These are phyloP conservation scores for Nephila pilipes DNA, from an alignment of 1,140 invertebrate species.

Conservation along the genomic window DNA sequence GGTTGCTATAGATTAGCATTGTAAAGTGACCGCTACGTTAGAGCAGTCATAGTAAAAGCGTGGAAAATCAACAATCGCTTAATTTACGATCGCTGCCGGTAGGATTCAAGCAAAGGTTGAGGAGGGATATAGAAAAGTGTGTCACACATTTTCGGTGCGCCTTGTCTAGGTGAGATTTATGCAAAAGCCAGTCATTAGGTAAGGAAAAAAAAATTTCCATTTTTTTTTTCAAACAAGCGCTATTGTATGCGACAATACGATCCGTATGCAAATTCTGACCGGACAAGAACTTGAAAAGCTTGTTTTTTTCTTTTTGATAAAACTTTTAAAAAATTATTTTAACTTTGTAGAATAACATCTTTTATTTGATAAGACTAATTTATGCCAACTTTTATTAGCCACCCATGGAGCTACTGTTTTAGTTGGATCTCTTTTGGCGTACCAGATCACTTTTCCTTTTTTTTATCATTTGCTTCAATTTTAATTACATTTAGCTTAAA, in stretches of 20 bases:
- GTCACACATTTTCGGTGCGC: background rate
- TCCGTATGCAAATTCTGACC: background rate
- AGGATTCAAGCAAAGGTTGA: background rate
- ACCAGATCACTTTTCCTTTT: no score
- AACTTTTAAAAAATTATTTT: no score
- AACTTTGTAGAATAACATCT: no score
- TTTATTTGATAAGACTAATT: no score
- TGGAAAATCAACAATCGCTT: slow-evolving; percentile 32
- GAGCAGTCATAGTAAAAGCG: background rate
- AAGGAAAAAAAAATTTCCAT: background rate
- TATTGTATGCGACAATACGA: background rate
- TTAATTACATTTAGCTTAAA: no score
- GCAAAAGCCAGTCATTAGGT: background rate
- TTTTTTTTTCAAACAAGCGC: background rate
- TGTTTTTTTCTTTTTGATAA: no score
- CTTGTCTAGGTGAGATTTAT: background rate
- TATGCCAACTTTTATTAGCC: no score
- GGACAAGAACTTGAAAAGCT: no score
- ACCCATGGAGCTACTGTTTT: no score
- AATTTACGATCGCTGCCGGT: background rate
- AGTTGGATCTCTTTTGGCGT: no score
- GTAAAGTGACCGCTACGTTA: background rate
- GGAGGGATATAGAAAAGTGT: slow-evolving; percentile 6
- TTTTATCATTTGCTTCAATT: no score
- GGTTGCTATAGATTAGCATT: background rate